Evolutionary conservation across 2,888 invertebrate genomes (phyloP), one percentile per base, ranked within the genome.

Genomic region (Glaucopsyche alexis): DNA sequence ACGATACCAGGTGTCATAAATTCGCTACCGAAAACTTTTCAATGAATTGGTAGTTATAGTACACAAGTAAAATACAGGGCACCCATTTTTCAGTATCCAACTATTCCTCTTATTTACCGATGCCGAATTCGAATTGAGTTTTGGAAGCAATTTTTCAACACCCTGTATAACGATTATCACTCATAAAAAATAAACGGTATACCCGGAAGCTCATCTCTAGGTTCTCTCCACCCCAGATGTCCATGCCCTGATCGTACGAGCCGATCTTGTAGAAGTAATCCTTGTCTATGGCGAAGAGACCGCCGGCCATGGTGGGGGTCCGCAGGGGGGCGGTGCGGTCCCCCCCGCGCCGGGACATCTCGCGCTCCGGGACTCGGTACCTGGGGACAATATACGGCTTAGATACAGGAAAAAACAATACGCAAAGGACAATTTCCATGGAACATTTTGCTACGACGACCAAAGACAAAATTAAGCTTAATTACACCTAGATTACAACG

Each of bases 231-330:
- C 99, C 99, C 99, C 99, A 99, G 83, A 99, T 99, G 90, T 99
- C 98, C 99, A 99, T 99, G 80, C 99, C 99, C 90, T 98, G 96
- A 88, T 99, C 99, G 88, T 99, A 99, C 73, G 99, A 96, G 72
- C 99, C 99, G 77, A 99, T 94, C 93, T 99, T 97, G 91, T 99
- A 98, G 94, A 99, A 99, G 90, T 98, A 99, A 40, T 98, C 97
- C 84, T 96, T 95, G 87, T 99, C 98, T 76, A 99, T 99, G 71
- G 99, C 97, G 87, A 97, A 97, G 52, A 99, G 91, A 0, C 99
- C 99, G 74, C 99, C 99, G 13, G 99, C 99, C 99, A 99, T 99
- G 0, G 99, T 99, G 0, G 99, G 99, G 0, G 99, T 99, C 78
- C 97, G 95, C 49, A 99, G 93, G 0, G 99, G 98, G 13, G 97